These are phyloP conservation scores for Tanytarsus gracilentus DNA, from an alignment of 2,888 invertebrate genomes.

Conservation along the genomic window DNA sequence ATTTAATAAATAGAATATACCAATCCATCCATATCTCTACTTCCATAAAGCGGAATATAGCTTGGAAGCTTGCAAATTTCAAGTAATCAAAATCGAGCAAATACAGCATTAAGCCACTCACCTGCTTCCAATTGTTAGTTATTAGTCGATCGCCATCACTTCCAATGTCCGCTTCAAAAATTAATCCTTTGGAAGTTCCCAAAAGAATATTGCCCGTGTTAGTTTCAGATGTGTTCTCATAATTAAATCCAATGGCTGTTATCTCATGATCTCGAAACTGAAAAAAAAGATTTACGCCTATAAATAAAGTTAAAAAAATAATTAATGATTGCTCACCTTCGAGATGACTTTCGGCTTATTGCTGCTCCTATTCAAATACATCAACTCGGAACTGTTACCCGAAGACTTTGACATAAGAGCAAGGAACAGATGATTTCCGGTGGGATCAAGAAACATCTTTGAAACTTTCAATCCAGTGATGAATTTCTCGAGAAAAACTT, in stretches of 20 bases:
- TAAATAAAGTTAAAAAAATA: neutral
- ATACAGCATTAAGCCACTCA: constrained; percentile 42
- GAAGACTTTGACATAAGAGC: constrained; percentile 53
- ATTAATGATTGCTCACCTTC: constrained; percentile 32
- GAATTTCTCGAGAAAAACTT: constrained; percentile 40
- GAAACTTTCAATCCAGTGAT: constrained; percentile 38
- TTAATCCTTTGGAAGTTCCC: constrained; percentile 81
- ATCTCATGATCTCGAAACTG: constrained; percentile 57
- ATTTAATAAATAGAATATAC: constrained; percentile 49
- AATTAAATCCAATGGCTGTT: constrained; percentile 87
- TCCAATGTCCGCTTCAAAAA: constrained; percentile 82
- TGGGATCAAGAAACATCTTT: constrained; percentile 58
- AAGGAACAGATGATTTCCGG: constrained; percentile 76
- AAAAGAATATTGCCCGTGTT: constrained; percentile 77
- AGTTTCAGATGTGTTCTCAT: constrained; percentile 55
- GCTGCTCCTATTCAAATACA: constrained; percentile 70
- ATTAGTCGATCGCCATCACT: constrained; percentile 76
- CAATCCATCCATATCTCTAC: constrained; percentile 65
- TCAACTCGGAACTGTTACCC: constrained; percentile 56
- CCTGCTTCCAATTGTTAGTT: constrained; percentile 79
- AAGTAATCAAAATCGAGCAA: constrained; percentile 8
- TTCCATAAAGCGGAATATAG: constrained; percentile 64
- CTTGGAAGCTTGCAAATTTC: constrained; percentile 71
- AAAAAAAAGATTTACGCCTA: constrained; percentile 21
- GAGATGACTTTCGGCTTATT: constrained; percentile 59